A percentile compares a stretch with the other conserved stretches of the same genome.
phyloP scores from a whole-genome alignment of 2,888 invertebrate genomes.

The Iselma pallidipennis region DNA sequence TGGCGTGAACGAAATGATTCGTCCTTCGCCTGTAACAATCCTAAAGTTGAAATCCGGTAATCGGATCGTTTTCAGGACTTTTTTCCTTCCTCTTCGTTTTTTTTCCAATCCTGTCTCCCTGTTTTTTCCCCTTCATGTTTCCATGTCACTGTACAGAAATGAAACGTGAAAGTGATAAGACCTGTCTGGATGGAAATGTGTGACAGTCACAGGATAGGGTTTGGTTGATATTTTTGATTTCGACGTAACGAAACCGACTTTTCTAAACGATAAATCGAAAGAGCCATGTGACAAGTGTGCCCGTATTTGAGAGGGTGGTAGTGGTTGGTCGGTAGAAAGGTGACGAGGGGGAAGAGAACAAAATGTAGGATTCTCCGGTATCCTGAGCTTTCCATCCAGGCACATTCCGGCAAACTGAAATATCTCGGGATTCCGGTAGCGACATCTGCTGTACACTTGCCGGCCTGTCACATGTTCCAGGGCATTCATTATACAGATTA shows the following conservation, averaged over 20 bases:
- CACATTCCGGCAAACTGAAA: conserved; percentile 18
- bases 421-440: conserved; percentile 24
- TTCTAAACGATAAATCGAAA: neutral
- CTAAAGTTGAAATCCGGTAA: conserved; percentile 8
- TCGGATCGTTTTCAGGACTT: conserved; percentile 19
- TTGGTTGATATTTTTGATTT: conserved; percentile 2
- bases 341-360: conserved; percentile 3
- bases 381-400: conserved; percentile 2
- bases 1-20: conserved; percentile 42
- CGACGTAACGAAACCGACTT: conserved; percentile 7
- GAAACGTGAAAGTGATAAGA: neutral
- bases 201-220: neutral
- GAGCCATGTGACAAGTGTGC: neutral
- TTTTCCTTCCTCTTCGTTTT: conserved; percentile 7
- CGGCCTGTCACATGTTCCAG: conserved; percentile 27
- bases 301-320: neutral
- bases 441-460: conserved; percentile 27
- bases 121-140: neutral
- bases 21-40: neutral
- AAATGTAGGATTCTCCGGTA: conserved; percentile 14
- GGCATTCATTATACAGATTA: conserved; percentile 20
- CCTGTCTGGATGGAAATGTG: conserved; percentile 7
- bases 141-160: neutral
- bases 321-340: conserved; percentile 6
- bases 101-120: neutral